These are phyloP conservation scores for Halcyon senegalensis DNA, from an alignment of 2,113 vertebrate species.

Conservation along the genomic window DNA sequence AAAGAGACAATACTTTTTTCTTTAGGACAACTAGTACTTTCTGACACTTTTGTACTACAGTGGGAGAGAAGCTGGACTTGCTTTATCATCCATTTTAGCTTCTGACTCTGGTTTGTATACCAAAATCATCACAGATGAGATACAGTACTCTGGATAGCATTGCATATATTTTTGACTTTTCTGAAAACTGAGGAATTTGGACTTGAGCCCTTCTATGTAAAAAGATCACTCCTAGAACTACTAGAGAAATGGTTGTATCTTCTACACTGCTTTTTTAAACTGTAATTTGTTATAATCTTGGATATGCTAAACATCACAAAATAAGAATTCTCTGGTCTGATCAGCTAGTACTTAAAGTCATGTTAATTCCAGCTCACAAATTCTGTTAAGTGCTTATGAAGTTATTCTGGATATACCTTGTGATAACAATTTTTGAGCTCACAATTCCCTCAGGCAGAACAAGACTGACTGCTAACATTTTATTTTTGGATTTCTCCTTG, in stretches of 20 bases:
- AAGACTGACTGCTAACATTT: background rate
- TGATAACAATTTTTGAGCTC: background rate
- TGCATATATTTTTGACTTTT: constrained; percentile 22
- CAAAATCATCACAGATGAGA: background rate
- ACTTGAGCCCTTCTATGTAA: background rate
- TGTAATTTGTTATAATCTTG: constrained; percentile 43
- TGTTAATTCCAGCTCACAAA: constrained; percentile 15
- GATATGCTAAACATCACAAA: constrained; percentile 36
- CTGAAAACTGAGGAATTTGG: constrained; percentile 35
- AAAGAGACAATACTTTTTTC: background rate
- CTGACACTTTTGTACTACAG: background rate
- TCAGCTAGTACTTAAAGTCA: constrained; percentile 21
- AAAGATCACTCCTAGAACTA: constrained; percentile 4
- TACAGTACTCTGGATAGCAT: background rate
- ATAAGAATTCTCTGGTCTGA: constrained; percentile 7
- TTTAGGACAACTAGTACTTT: background rate
- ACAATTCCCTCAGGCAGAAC: background rate
- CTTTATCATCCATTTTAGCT: background rate
- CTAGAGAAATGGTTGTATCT: background rate
- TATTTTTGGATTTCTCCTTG: background rate
- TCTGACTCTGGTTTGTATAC: background rate
- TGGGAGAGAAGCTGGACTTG: background rate
- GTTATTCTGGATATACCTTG: background rate
- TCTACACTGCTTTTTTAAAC: constrained; percentile 26
- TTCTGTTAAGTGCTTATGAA: constrained; percentile 27